Percentiles rank a stretch among this genome's conserved stretches.
phyloP scores from a whole-genome alignment of 1,140 invertebrate genomes.

The Lepidurus arcticus region DNA sequence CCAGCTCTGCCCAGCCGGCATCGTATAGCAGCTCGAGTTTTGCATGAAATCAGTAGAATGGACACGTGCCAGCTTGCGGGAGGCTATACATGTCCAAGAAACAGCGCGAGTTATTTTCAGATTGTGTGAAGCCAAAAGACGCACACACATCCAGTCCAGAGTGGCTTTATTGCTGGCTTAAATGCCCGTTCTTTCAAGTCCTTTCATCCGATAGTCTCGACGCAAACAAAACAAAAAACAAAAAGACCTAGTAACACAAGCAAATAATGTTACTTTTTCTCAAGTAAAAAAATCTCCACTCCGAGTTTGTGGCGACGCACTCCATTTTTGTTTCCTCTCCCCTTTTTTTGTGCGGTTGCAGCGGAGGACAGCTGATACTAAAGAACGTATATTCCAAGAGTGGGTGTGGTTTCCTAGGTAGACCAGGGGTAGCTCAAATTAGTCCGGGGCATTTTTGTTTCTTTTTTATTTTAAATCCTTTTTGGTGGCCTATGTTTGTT shows the following conservation, averaged over 20 bases:
- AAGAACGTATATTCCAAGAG: too few species aligned
- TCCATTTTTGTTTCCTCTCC: too few species aligned
- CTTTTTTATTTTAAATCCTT: too few species aligned
- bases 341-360: too few species aligned
- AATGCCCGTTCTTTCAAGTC: constrained; percentile 15
- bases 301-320: too few species aligned
- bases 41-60: constrained; percentile 15
- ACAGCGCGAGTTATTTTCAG: constrained; percentile 11
- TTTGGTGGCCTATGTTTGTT: too few species aligned
- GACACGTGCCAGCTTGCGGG: constrained; percentile 4
- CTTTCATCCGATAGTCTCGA: background rate
- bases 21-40: background rate
- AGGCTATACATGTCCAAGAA: constrained; percentile 3
- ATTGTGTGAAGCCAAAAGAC: constrained; percentile 21
- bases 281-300: background rate
- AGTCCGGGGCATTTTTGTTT: too few species aligned
- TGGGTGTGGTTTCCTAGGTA: too few species aligned
- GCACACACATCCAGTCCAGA: background rate
- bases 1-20: background rate
- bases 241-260: background rate
- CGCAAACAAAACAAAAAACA: background rate
- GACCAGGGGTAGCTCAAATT: too few species aligned
- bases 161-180: constrained; percentile 15
- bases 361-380: too few species aligned
- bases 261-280: background rate